Evolutionary conservation across 2,888 invertebrate genomes (phyloP), one percentile per base, ranked within the genome.

Genomic region (Campoplex capitator): DNA sequence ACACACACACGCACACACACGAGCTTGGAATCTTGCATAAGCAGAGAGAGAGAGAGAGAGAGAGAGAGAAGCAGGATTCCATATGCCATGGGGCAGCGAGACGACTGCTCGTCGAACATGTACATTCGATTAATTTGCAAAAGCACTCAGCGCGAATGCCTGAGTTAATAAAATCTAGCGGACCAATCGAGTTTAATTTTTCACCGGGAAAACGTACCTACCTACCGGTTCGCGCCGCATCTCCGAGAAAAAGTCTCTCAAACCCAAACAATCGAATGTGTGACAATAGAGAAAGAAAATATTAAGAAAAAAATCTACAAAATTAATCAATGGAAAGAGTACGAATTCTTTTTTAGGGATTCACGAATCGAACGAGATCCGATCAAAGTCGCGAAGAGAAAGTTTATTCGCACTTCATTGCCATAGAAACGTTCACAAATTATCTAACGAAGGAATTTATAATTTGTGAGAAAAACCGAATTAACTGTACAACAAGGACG

Each of bases 71-170:
- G 35, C 73, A 48, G 65, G 73, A 80, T 80, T 73, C 51, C 51
- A 54, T 80, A 80, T 73, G 28, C 23, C 58, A 48, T 38, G 32
- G 75, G 32, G 23, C 23, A 23, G 23, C 38, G 28, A 54, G 67
- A 78, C 23, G 23, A 23, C 23, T 23, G 0, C 48, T 56, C 68
- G 77, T 38, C 77, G 74, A 75, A 62, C 65, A 76, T 65, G 58
- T 70, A 79, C 79, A 70, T 79, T 79, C 79, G 70, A 79, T 79
- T 79, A 79, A 79, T 79, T 79, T 70, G 70, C 79, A 70, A 79
- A 79, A 79, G 79, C 70, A 79, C 58, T 70, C 70, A 68, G 45
- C 78, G 54, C 70, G 32, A 48, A 70, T 79, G 58, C 79, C 79
- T 70, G 32, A 32, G 28, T 35, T 70, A 70, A 79, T 70, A 68